These are phyloP conservation scores for Sander lucioperca DNA, from an alignment of 2,113 vertebrate species.

Conservation along the genomic window DNA sequence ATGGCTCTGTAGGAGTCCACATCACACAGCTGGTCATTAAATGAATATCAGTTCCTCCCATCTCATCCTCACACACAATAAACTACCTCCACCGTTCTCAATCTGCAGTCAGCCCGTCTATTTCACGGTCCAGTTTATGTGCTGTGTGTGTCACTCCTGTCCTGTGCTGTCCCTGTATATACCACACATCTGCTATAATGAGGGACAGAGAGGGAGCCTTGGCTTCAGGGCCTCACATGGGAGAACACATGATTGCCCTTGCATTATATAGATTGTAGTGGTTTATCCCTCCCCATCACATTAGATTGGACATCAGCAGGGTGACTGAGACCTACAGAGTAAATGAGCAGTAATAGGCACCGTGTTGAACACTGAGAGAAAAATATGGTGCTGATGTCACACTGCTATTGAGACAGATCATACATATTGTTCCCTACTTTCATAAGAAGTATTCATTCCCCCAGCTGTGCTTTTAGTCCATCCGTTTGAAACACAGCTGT, in stretches of 20 bases:
- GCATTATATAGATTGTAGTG: constrained; percentile 42
- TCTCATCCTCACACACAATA: constrained; percentile 62
- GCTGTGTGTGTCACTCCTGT: constrained; percentile 50
- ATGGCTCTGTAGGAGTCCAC: constrained; percentile 53
- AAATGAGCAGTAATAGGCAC: constrained; percentile 54
- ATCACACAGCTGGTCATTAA: constrained; percentile 74
- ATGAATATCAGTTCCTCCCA: constrained; percentile 64
- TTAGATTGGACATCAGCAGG: constrained; percentile 44
- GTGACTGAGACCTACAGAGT: constrained; percentile 47
- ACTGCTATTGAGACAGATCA: constrained; percentile 29
- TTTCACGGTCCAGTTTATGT: constrained; percentile 72
- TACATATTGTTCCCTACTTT: constrained; percentile 22
- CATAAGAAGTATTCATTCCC: constrained; percentile 30
- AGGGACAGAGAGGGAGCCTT: constrained; percentile 63
- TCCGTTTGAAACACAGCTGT: constrained; percentile 45
- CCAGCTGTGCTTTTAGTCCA: constrained; percentile 45
- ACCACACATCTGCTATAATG: constrained; percentile 58
- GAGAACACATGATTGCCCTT: constrained; percentile 50
- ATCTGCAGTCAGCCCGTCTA: constrained; percentile 53
- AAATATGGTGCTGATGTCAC: constrained; percentile 13
- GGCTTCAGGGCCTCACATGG: constrained; percentile 66
- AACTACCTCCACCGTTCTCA: constrained; percentile 51
- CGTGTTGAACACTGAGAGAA: constrained; percentile 17
- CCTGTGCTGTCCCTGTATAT: constrained; percentile 54
- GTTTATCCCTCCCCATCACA: constrained; percentile 52